Evolutionary conservation across 2,113 vertebrate species (phyloP).

Genomic region (Upupa epops): DNA sequence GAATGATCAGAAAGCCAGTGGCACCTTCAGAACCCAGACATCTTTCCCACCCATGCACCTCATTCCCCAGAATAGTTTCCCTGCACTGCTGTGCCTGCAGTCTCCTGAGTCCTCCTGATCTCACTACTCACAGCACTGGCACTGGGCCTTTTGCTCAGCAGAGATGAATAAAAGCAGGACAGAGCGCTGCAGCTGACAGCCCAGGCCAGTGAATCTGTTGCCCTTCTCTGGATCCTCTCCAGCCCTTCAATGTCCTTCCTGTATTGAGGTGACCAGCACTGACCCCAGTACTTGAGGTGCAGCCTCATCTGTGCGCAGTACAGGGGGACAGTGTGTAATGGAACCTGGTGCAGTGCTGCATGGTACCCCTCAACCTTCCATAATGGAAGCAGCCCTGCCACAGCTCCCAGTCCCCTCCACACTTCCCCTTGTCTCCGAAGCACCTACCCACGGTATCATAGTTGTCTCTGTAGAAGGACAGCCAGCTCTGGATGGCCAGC

Average conservation of each 20-base stretch:
- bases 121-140: fast-evolving
- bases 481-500: conserved; percentile 84
- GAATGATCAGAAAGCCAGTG: neutral
- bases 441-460: conserved; percentile 83
- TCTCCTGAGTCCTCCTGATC: neutral
- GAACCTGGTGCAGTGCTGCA: fast-evolving
- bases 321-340: fast-evolving
- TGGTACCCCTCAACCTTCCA: fast-evolving
- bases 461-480: conserved; percentile 84
- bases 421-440: fast-evolving
- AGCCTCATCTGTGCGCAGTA: too few species aligned
- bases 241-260: too few species aligned
- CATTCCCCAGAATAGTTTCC: neutral
- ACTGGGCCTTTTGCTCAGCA: fast-evolving
- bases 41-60: neutral
- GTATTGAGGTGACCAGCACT: too few species aligned
- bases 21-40: neutral
- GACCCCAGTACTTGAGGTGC: too few species aligned
- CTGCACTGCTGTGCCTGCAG: neutral
- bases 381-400: neutral
- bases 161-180: neutral
- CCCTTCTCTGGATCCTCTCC: too few species aligned
- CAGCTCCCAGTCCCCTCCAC: neutral
- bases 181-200: neutral
- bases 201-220: too few species aligned